Evolutionary conservation across 2,113 vertebrate genomes (phyloP).

Genomic region (Asarcornis scutulata): DNA sequence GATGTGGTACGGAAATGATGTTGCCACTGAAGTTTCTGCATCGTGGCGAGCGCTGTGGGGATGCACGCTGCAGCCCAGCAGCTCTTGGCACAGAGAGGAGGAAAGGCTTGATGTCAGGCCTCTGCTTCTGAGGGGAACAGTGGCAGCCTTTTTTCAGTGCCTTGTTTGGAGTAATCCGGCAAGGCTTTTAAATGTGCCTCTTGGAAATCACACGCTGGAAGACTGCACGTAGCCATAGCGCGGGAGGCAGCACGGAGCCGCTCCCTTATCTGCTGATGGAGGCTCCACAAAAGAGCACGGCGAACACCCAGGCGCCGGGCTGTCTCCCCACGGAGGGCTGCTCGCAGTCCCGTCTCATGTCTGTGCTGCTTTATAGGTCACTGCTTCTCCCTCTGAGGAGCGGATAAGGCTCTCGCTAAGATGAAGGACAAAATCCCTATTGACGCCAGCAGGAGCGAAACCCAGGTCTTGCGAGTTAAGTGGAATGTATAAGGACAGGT

Average conservation of each 20-base stretch:
- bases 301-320: not conserved
- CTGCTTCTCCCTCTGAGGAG: constrained; percentile 19
- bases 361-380: not conserved
- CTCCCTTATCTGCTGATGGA: constrained; percentile 29
- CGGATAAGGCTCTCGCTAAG: not conserved
- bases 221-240: accelerated
- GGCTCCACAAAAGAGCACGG: not conserved
- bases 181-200: not conserved
- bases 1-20: not conserved
- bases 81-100: not conserved
- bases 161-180: not conserved
- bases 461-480: constrained; percentile 15
- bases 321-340: not conserved
- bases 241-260: accelerated
- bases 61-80: accelerated
- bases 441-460: not conserved
- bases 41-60: not conserved
- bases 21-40: not conserved
- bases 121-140: not conserved
- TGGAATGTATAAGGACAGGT: not conserved
- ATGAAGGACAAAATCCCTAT: constrained; percentile 14
- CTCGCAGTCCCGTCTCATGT: not conserved
- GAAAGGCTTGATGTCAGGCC: not conserved
- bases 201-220: not conserved
- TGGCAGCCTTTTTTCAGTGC: not conserved